Evolutionary conservation across 2,888 invertebrate species (phyloP).

Genomic region (Microctonus brassicae): DNA sequence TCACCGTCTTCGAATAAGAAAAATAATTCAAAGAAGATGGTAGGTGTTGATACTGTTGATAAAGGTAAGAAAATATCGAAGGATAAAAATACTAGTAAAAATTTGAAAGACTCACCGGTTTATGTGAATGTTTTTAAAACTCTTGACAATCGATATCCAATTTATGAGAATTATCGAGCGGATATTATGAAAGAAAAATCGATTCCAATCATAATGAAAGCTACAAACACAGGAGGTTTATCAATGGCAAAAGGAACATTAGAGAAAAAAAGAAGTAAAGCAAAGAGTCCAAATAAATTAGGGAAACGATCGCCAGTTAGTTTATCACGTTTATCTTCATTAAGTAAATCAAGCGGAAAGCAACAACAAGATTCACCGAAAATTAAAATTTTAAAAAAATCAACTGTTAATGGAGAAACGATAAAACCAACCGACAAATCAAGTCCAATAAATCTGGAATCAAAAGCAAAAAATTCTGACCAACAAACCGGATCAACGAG

Average conservation of each 20-base stretch:
- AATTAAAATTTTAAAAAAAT: slow-evolving; percentile 11
- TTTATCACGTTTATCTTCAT: slow-evolving; percentile 7
- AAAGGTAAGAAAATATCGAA: no score
- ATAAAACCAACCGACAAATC: slow-evolving; percentile 12
- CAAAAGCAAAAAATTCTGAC: slow-evolving; percentile 5
- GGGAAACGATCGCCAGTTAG: slow-evolving; percentile 10
- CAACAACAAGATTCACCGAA: background rate
- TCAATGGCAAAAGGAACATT: background rate
- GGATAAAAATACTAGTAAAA: background rate
- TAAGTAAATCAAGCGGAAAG: slow-evolving; percentile 1
- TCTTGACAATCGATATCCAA: slow-evolving; percentile 43
- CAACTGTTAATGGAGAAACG: background rate
- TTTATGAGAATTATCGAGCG: slow-evolving; percentile 53
- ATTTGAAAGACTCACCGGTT: slow-evolving; percentile 39
- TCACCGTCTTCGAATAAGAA: background rate
- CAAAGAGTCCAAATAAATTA: slow-evolving; percentile 18
- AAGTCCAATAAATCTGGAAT: slow-evolving; percentile 10
- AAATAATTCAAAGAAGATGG: background rate
- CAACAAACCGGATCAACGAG: slow-evolving; percentile 21
- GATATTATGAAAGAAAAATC: slow-evolving; percentile 24
- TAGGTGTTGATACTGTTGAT: background rate
- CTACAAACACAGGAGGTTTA: background rate
- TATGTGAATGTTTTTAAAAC: slow-evolving; percentile 55
- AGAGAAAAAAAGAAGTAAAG: slow-evolving; percentile 18
- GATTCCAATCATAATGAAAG: background rate